A percentile compares a stretch with the other conserved stretches of the same genome.
Conservation (phyloP, 2,113 vertebrate genomes). For the Tringa solitaria region DNA sequence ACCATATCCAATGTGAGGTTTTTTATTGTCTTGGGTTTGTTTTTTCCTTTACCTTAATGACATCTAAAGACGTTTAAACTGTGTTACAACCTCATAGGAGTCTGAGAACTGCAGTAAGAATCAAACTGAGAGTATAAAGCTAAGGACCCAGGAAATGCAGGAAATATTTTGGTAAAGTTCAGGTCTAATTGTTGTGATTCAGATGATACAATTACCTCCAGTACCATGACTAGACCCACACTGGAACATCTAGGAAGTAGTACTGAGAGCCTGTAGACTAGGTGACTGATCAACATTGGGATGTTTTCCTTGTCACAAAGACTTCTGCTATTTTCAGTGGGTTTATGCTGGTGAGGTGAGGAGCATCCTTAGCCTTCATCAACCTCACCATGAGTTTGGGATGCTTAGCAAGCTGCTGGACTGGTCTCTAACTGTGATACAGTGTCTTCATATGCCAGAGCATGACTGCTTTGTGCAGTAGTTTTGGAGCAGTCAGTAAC, state of each 20-base stretch:
- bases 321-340: neutral
- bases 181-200: neutral
- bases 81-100: neutral
- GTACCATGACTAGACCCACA: neutral
- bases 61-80: neutral
- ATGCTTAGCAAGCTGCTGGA: neutral
- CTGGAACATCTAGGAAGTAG: neutral
- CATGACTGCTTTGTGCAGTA: neutral
- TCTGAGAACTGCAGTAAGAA: neutral
- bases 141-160: neutral
- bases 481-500: neutral
- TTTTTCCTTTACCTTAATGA: neutral
- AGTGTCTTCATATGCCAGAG: neutral
- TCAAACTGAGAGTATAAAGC: neutral
- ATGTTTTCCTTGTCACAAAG: neutral
- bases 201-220: neutral
- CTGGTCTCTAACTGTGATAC: neutral
- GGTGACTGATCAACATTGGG: neutral
- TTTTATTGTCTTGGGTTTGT: neutral
- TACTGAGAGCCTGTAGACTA: neutral
- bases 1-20: fast-evolving
- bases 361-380: neutral
- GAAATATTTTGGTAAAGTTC: neutral
- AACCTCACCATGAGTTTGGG: neutral
- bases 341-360: neutral